phyloP scores from a whole-genome alignment of 2,797 vertebrate species.

The Phataginus tetradactyla region DNA sequence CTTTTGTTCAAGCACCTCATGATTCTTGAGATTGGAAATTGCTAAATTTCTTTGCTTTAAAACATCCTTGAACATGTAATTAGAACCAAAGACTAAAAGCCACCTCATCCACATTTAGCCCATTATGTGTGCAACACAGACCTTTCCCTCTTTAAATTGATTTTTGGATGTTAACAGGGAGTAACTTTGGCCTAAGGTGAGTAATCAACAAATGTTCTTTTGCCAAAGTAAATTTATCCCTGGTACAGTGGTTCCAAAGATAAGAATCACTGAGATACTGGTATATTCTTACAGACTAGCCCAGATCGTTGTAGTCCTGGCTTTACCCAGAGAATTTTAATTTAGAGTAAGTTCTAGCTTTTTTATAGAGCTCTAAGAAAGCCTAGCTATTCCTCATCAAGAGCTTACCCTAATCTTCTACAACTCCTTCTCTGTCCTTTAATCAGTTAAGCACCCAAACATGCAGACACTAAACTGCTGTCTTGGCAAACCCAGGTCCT shows the following conservation, averaged over 20 bases:
- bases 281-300: not conserved
- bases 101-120: not conserved
- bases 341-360: not conserved
- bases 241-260: not conserved
- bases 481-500: not conserved
- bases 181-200: not conserved
- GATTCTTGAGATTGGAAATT: constrained; percentile 11
- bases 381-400: not conserved
- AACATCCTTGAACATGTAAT: not conserved
- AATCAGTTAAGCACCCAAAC: constrained; percentile 13
- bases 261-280: not conserved
- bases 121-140: not conserved
- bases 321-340: constrained; percentile 17
- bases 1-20: not conserved
- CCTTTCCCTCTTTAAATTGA: not conserved
- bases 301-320: not conserved
- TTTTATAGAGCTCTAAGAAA: not conserved
- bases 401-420: not conserved
- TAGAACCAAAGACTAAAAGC: constrained; percentile 23
- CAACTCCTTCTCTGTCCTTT: not conserved
- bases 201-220: not conserved
- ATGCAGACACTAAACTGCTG: not conserved
- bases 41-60: constrained; percentile 5
- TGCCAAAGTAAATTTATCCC: not conserved
- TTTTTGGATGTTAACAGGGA: not conserved